Percentiles rank a stretch among this genome's conserved stretches.
Conservation (phyloP, 2,888 invertebrate genomes). For the Drosophila dives region DNA sequence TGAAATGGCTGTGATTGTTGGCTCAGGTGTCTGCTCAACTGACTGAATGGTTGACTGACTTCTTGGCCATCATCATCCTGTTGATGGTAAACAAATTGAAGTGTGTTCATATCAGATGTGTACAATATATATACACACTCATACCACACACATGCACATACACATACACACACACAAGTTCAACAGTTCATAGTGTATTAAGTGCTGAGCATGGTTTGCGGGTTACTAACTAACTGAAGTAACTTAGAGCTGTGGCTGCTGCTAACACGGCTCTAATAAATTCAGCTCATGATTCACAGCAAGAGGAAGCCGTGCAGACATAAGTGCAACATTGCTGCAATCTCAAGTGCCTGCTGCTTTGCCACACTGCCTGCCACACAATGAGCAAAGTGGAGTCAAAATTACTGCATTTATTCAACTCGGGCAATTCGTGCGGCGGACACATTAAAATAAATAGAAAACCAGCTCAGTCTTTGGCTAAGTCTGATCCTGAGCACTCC, state of each 20-base stretch:
- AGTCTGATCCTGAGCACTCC: slow-evolving; percentile 14
- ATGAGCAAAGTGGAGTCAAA: slow-evolving; percentile 4
- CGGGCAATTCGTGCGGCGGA: slow-evolving; percentile 26
- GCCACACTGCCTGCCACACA: neutral
- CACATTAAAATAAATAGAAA: slow-evolving; percentile 52
- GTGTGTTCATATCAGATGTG: slow-evolving; percentile 26
- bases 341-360: slow-evolving; percentile 28
- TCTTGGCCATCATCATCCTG: slow-evolving; percentile 8
- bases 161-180: slow-evolving; percentile 49
- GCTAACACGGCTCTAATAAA: slow-evolving; percentile 59
- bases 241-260: slow-evolving; percentile 15
- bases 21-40: slow-evolving; percentile 16
- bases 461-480: slow-evolving; percentile 9
- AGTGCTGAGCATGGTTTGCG: slow-evolving; percentile 49
- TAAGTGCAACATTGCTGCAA: slow-evolving; percentile 48
- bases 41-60: slow-evolving; percentile 14
- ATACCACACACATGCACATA: neutral
- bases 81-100: slow-evolving; percentile 41
- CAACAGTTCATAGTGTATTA: slow-evolving; percentile 63
- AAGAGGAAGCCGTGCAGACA: slow-evolving; percentile 36
- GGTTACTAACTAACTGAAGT: slow-evolving; percentile 42
- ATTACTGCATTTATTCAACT: slow-evolving; percentile 10
- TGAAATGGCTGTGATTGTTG: slow-evolving; percentile 16
- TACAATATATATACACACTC: slow-evolving; percentile 15
- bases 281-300: slow-evolving; percentile 61